These are phyloP conservation scores for Ammodytes marinus DNA, from an alignment of 2,113 vertebrate genomes.

Conservation along the genomic window DNA sequence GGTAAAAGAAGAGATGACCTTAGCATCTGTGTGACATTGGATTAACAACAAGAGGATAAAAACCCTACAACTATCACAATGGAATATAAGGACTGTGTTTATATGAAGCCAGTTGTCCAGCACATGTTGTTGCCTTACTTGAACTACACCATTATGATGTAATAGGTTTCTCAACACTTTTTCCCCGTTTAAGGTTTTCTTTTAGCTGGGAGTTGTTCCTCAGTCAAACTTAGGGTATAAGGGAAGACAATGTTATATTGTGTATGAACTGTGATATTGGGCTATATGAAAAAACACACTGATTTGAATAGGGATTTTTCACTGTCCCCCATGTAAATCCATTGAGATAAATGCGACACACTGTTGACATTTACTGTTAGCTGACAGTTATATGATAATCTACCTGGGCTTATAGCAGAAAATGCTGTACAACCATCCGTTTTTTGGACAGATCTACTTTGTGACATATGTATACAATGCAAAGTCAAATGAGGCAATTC, in stretches of 20 bases:
- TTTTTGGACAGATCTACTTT: not conserved
- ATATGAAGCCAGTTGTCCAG: not conserved
- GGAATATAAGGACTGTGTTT: not conserved
- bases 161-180: not conserved
- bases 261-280: too few species aligned
- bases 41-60: not conserved
- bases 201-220: too few species aligned
- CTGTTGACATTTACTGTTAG: too few species aligned
- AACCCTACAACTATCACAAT: not conserved
- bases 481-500: not conserved
- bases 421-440: not conserved
- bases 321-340: too few species aligned
- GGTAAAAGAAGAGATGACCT: slow-evolving; percentile 15
- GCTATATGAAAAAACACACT: too few species aligned
- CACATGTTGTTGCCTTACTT: not conserved
- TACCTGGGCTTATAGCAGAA: not conserved
- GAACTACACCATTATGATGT: not conserved
- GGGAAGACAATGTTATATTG: too few species aligned
- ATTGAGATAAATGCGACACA: too few species aligned
- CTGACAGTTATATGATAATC: not conserved
- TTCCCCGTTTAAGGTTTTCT: not conserved
- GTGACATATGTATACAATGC: not conserved
- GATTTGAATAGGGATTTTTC: too few species aligned
- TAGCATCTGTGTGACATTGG: not conserved
- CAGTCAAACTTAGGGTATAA: too few species aligned